A percentile compares a stretch with the other conserved stretches of the same genome.
These are phyloP conservation scores for Urocolius indicus DNA, from an alignment of 2,113 vertebrate genomes.

Conservation along the genomic window DNA sequence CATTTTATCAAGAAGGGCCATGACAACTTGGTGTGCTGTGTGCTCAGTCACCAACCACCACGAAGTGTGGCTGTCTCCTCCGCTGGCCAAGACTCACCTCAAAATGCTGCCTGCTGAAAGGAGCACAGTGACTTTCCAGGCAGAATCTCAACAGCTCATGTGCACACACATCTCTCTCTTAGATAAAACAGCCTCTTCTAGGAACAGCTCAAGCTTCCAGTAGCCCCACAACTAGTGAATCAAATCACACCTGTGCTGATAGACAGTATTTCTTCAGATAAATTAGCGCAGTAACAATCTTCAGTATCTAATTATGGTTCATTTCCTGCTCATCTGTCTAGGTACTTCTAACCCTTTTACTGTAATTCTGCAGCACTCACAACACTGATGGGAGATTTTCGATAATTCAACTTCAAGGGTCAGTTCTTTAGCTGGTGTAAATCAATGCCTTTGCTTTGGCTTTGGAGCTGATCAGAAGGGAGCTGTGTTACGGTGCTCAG, in stretches of 20 bases:
- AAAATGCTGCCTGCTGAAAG: rapidly evolving
- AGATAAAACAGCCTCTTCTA: not conserved
- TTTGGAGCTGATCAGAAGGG: not conserved
- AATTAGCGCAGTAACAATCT: not conserved
- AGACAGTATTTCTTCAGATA: not conserved
- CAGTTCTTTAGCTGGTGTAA: constrained; percentile 29
- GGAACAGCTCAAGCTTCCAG: not conserved
- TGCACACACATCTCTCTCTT: rapidly evolving
- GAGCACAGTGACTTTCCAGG: rapidly evolving
- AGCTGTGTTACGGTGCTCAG: not conserved
- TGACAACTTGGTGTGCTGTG: rapidly evolving
- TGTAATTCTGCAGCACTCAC: constrained; percentile 42
- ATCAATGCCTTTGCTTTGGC: constrained; percentile 45
- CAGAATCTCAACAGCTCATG: rapidly evolving
- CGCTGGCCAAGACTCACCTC: not conserved
- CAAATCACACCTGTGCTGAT: not conserved
- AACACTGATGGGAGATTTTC: constrained; percentile 36
- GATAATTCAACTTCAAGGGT: constrained; percentile 47
- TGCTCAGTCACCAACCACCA: not conserved
- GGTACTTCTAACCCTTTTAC: constrained; percentile 45
- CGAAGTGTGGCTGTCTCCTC: rapidly evolving
- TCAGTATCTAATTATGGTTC: constrained; percentile 30
- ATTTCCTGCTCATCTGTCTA: constrained; percentile 48
- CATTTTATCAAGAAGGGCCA: too few relatives aligned
- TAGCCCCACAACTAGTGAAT: not conserved